Evolutionary conservation across 2,797 vertebrate genomes (phyloP).

Genomic region (Pitangus sulphuratus): DNA sequence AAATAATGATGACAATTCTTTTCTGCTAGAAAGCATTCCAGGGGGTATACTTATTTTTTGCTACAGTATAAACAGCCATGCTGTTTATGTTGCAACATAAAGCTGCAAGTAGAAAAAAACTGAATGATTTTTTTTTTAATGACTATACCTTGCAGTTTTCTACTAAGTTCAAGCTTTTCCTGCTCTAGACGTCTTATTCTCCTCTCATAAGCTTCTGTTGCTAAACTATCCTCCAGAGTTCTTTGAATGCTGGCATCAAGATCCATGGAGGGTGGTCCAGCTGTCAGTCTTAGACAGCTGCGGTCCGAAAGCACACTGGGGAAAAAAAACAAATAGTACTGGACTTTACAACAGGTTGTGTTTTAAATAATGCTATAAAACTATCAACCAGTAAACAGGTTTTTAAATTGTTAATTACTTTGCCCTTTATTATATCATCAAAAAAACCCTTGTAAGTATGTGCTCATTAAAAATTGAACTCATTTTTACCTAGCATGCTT

Average conservation of each 20-base stretch:
- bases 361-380: not conserved
- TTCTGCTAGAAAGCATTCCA: not conserved
- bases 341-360: not conserved
- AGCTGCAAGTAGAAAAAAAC: not conserved
- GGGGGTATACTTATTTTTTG: not conserved
- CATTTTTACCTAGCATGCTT: not conserved
- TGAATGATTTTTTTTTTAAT: not conserved
- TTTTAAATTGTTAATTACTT: not conserved
- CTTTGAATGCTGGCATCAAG: constrained; percentile 88
- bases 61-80: not conserved
- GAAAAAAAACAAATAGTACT: not conserved
- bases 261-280: constrained; percentile 77
- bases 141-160: constrained; percentile 92
- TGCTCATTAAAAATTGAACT: not conserved
- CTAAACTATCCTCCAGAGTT: constrained; percentile 92
- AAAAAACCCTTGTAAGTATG: not conserved
- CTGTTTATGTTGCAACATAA: not conserved
- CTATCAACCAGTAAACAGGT: not conserved
- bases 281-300: constrained; percentile 83
- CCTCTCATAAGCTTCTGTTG: constrained; percentile 95
- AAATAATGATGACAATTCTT: not conserved
- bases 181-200: constrained; percentile 95
- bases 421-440: not conserved
- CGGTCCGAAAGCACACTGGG: constrained; percentile 91
- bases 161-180: constrained; percentile 93